These are phyloP conservation scores for Cyphotilapia sp. DNA, from an alignment of 2,113 vertebrate species.

Conservation along the genomic window DNA sequence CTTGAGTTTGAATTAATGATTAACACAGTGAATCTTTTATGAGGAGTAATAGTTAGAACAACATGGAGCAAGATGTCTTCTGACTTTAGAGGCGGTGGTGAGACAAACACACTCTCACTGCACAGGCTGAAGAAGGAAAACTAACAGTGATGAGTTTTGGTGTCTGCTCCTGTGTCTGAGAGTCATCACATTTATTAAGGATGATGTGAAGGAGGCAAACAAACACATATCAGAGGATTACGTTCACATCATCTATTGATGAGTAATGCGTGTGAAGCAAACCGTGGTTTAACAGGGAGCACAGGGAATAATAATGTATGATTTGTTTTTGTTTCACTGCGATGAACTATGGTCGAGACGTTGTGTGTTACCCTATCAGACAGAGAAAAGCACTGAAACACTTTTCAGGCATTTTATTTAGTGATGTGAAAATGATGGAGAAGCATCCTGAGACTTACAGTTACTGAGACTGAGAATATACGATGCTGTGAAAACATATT, in stretches of 20 bases:
- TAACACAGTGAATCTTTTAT: conserved; percentile 3
- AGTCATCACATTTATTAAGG: background rate
- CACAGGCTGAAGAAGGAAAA: background rate
- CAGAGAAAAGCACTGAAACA: background rate
- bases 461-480: background rate
- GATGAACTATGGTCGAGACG: background rate
- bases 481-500: background rate
- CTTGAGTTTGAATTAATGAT: conserved; percentile 50
- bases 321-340: background rate
- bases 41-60: conserved; percentile 49
- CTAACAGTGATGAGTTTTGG: background rate
- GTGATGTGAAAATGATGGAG: background rate
- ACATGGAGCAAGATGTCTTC: conserved; percentile 20
- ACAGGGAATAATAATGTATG: background rate
- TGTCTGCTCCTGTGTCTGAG: background rate
- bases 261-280: background rate
- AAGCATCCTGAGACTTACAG: background rate
- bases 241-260: background rate
- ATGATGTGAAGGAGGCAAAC: conserved; percentile 14
- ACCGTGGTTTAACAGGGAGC: background rate
- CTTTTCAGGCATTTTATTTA: background rate
- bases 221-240: background rate
- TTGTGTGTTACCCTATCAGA: background rate
- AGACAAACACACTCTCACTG: background rate
- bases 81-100: background rate